Conservation (phyloP, 1,140 invertebrate species). For the Mycetomoellerius zeteki region DNA sequence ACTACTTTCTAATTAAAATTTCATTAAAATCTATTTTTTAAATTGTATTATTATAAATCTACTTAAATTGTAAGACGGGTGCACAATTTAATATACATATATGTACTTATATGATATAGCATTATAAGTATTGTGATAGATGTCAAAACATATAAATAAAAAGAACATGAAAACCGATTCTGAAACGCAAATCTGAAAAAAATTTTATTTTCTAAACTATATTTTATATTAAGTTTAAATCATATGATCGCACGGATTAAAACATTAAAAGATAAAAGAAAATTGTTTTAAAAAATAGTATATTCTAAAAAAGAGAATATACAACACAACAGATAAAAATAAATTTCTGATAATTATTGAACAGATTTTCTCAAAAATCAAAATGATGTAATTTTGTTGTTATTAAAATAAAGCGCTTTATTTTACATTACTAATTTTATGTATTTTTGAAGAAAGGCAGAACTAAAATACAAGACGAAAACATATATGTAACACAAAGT, state of each 20-base stretch:
- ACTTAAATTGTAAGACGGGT: too few species aligned
- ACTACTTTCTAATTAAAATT: background rate
- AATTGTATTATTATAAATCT: background rate
- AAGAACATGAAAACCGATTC: background rate
- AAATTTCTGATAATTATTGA: background rate
- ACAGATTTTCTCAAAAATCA: background rate
- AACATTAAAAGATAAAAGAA: background rate
- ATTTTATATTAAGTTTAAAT: background rate
- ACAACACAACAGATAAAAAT: too few species aligned
- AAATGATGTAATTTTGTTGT: background rate
- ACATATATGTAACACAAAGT: background rate
- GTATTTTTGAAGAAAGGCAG: background rate
- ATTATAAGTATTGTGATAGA: too few species aligned
- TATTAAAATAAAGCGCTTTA: background rate
- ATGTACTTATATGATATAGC: too few species aligned
- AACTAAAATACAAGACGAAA: background rate
- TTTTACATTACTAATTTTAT: background rate
- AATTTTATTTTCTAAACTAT: background rate
- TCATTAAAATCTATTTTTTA: background rate
- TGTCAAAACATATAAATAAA: too few species aligned
- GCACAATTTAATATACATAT: background rate
- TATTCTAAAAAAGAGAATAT: too few species aligned
- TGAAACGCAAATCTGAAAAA: background rate
- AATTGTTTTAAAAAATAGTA: background rate
- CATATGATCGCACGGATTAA: background rate